Conservation (phyloP, 2,797 vertebrate species). For the Ciconia nigra region DNA sequence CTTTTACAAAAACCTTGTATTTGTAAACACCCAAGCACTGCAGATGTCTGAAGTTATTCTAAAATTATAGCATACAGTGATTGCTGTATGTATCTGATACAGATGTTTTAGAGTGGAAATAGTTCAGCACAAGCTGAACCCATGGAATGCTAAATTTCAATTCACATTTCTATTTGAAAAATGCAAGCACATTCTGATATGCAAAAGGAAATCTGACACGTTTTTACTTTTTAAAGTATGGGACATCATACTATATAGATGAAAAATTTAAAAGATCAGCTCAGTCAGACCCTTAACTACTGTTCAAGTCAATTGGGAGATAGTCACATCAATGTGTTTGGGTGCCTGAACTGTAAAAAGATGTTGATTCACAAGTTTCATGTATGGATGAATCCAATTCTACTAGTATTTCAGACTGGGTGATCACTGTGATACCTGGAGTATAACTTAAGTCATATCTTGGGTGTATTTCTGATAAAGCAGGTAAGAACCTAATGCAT, state of each 20-base stretch:
- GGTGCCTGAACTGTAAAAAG: not conserved
- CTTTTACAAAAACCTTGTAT: not conserved
- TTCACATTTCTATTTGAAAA: not conserved
- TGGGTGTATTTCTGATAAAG: not conserved
- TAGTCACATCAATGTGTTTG: fast-evolving
- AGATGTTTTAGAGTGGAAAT: not conserved
- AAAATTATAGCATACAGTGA: not conserved
- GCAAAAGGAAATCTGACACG: not conserved
- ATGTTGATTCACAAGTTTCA: not conserved
- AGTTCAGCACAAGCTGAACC: not conserved
- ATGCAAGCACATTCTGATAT: not conserved
- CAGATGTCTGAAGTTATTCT: not conserved
- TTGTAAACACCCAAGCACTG: not conserved
- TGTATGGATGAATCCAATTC: not conserved
- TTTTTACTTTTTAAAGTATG: not conserved
- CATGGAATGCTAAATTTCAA: not conserved
- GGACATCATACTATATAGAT: not conserved
- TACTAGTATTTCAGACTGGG: not conserved
- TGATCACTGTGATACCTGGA: not conserved
- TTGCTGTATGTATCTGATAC: not conserved
- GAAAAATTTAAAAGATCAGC: not conserved
- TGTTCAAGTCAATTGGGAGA: not conserved
- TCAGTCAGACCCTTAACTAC: not conserved
- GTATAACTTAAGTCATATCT: not conserved
- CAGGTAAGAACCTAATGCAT: not conserved